Evolutionary conservation across 92 coral and sea anemone species (phyloP), one percentile per base, ranked within the genome.

Genomic region (Porites rus): DNA sequence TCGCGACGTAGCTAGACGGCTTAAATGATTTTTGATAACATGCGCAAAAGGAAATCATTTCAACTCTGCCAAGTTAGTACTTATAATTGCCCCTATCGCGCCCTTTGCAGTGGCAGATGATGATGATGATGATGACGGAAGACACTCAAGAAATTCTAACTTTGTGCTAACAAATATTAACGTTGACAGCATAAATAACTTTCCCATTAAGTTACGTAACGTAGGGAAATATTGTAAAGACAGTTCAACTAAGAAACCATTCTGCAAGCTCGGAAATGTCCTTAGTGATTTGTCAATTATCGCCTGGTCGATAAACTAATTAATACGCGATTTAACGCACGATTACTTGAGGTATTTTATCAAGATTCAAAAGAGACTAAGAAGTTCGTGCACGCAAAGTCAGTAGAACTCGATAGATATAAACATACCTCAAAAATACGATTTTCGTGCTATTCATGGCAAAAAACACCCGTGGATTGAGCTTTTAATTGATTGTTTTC

Each of bases 401-500:
- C 46, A 38, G 46, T 16, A 74, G 17, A 69, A 70, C 65, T 81
- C 19, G 54, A 8, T 8, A 31, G 54, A 70, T 54, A 81, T 9
- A 31, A 16, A 54, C 7, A 21, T 43, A 1, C 56, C 8, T 51
- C 66, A 69, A 25, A 58, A 17, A 4, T 58, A 16, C 7, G 31
- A 70, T 81, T 81, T 81, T 18, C 77, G 77, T 69, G 85, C 4
- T 56, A 20, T 67, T 38, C 28, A 60, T 31, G 4, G 9, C 19
- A 56, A 13, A 24, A 8, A 16, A 17, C 20, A 21, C 52, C 13
- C 31, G 14, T 31, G 52, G 21, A 60, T 78, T 7, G 64, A 73
- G 53, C 51, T 72, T 72, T 52, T 7, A 81, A 83, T 63, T 61
- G 72, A 83, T 83, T 61, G 73, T 63, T n/a, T 62, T 61, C 80